Evolutionary conservation across 2,888 invertebrate species (phyloP).

Genomic region (Saturnia japonica): DNA sequence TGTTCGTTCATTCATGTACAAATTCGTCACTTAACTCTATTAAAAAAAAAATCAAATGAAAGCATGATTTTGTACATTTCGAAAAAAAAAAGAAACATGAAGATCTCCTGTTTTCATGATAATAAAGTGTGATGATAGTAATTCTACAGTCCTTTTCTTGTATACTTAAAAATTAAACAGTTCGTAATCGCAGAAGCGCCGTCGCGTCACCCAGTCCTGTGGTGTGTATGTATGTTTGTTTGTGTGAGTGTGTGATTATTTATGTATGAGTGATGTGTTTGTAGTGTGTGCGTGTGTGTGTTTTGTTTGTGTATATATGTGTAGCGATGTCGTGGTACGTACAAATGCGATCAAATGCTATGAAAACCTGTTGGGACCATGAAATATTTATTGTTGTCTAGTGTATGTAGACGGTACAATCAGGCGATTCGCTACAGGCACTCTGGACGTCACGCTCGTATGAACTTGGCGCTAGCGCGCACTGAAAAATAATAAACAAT

Average conservation of each 20-base stretch:
- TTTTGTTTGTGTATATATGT: constrained; percentile 29
- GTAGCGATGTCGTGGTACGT: constrained; percentile 27
- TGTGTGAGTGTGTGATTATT: constrained; percentile 24
- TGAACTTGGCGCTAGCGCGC: neutral
- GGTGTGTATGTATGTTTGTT: constrained; percentile 32
- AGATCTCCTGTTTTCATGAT: constrained; percentile 57
- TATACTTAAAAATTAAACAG: constrained; percentile 75
- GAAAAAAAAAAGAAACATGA: constrained; percentile 65
- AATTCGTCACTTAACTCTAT: constrained; percentile 77
- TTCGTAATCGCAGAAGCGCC: constrained; percentile 56
- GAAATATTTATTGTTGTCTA: constrained; percentile 31
- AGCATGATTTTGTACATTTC: constrained; percentile 81
- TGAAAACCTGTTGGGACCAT: constrained; percentile 30
- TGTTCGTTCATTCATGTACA: constrained; percentile 70
- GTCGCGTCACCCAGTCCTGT: constrained; percentile 20
- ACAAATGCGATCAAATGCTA: constrained; percentile 70
- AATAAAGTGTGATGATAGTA: constrained; percentile 78
- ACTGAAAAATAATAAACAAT: neutral
- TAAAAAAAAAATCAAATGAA: constrained; percentile 74
- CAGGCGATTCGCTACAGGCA: constrained; percentile 26
- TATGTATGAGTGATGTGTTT: constrained; percentile 26
- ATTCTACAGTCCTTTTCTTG: constrained; percentile 74
- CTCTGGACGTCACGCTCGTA: constrained; percentile 9
- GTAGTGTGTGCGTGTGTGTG: constrained; percentile 28
- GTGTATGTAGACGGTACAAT: constrained; percentile 37